Evolutionary conservation across 2,797 vertebrate species (phyloP), one percentile per base, ranked within the genome.

Genomic region (Phalloptychus januarius): DNA sequence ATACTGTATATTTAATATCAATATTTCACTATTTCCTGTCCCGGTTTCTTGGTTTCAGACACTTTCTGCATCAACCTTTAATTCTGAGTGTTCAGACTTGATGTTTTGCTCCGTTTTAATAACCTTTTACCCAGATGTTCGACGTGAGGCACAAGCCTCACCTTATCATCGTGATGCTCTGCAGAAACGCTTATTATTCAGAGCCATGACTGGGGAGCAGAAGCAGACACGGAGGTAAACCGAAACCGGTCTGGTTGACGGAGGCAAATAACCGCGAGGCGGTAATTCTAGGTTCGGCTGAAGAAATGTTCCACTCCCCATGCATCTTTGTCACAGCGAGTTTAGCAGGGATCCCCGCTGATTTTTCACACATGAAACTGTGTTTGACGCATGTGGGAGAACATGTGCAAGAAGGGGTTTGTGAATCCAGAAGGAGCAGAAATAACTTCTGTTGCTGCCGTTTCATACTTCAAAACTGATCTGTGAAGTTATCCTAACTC

Each of bases 41-140:
- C 33, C 7, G 1, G 7, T 63, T 36, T 63, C 7, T 61, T 61
- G 31, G 28, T 13, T 7, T 69, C 20, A n/a, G 61, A 65, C 38
- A 20, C 36, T 38, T 65, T 40, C 3, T 25, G 20, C 18, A 38
- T 11, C 20, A n/a, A 25, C 38, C 23, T 42, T 69, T 69, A n/a
- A 42, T 42, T 69, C 18, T 13, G 4, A 40, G 36, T 40, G 4
- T 67, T 38, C 36, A 67, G 23, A 67, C 36, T 42, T 42, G 12
- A 42, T 69, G 65, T 69, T 67, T 69, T 42, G 65, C 65, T 42
- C 38, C 4, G n/a, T 31, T 61, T 74, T 44, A 61, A 74, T 45
- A 69, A 74, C 67, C 69, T 73, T 44, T 87, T 48, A 56, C 67
- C 54, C 52, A 48, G 38, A 73, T 65, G 46, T 72, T 72, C 28